Evolutionary conservation across 2,888 invertebrate genomes (phyloP).

Genomic region (Cactoblastis cactorum): DNA sequence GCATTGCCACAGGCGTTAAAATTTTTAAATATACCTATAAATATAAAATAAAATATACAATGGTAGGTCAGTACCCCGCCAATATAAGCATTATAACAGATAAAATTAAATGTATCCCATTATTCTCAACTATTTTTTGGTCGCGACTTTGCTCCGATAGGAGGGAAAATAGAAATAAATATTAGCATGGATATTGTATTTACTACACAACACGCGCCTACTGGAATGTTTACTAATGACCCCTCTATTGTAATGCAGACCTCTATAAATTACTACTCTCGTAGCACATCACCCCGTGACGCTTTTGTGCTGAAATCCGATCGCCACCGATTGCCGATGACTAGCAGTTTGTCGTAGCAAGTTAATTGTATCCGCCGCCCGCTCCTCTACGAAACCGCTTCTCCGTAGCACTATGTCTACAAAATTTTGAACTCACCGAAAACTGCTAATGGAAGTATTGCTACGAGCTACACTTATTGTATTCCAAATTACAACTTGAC

Average conservation of each 20-base stretch:
- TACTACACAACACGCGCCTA: neutral
- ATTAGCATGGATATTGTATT: no score
- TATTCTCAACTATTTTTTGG: no score
- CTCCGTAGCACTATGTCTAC: constrained; percentile 33
- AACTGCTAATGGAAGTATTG: constrained; percentile 36
- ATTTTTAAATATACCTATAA: no score
- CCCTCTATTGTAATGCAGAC: constrained; percentile 53
- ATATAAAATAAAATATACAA: no score
- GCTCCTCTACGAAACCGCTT: constrained; percentile 15
- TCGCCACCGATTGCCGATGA: constrained; percentile 65
- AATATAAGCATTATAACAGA: no score
- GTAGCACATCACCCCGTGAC: constrained; percentile 27
- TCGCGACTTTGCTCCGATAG: no score
- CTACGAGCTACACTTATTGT: constrained; percentile 29
- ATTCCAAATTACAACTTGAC: constrained; percentile 20
- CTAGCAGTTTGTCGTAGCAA: constrained; percentile 62
- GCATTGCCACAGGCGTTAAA: no score
- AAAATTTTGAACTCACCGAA: constrained; percentile 41
- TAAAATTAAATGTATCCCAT: no score
- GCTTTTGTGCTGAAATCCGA: constrained; percentile 66
- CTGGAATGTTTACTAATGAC: constrained; percentile 38
- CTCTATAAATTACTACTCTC: constrained; percentile 33
- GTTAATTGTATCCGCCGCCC: constrained; percentile 60
- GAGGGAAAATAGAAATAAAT: no score
- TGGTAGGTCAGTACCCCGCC: no score